These are phyloP conservation scores for Liolophura sinensis DNA, from an alignment of 1,140 invertebrate species.

Conservation along the genomic window DNA sequence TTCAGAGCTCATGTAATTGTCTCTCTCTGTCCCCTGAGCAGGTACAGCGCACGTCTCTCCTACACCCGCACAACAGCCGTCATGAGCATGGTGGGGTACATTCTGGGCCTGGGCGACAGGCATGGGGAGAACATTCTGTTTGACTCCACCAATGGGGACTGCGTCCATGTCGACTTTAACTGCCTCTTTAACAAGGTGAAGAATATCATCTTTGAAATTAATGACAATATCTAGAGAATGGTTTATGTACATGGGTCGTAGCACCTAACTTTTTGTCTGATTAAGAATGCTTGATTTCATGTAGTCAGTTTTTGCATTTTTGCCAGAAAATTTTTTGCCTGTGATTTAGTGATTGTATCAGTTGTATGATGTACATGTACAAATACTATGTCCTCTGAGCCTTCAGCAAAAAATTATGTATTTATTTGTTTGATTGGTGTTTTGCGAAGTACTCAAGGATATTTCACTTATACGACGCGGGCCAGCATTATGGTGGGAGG, in stretches of 20 bases:
- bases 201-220: no score
- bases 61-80: constrained; percentile 92
- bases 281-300: neutral
- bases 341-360: constrained; percentile 1
- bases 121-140: constrained; percentile 97
- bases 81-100: constrained; percentile 98
- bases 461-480: no score
- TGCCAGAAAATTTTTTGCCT: neutral
- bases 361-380: no score
- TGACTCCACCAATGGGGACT: constrained; percentile 87
- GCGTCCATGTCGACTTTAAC: constrained; percentile 98
- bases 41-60: constrained; percentile 73
- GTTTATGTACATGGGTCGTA: neutral
- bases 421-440: no score
- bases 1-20: no score
- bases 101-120: constrained; percentile 94
- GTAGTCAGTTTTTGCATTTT: constrained; percentile 8
- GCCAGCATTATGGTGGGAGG: no score
- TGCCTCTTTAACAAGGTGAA: constrained; percentile 90
- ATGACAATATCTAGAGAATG: no score
- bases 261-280: neutral
- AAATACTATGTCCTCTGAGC: no score
- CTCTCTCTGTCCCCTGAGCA: constrained; percentile 27
- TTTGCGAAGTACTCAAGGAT: no score
- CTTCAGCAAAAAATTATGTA: no score